phyloP scores from a whole-genome alignment of 2,888 invertebrate species.

The Entomobrya multifasciata region DNA sequence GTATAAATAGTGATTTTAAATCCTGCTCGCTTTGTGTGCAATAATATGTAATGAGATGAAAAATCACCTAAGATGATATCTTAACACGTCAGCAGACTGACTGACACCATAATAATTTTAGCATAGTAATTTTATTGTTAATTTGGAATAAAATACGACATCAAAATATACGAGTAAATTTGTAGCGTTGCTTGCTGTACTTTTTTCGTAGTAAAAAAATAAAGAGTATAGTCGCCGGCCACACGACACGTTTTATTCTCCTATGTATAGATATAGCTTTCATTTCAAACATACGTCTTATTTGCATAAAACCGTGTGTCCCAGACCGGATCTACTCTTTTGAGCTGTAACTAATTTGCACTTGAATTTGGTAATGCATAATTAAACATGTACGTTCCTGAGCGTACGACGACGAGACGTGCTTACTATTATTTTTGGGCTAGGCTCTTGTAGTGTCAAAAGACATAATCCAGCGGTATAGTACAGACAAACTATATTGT shows the following conservation, averaged over 20 bases:
- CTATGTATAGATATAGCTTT: neutral
- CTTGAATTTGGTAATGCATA: conserved; percentile 70
- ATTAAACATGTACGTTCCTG: conserved; percentile 53
- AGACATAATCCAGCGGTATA: no score
- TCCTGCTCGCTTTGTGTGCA: conserved; percentile 7
- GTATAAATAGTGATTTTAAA: neutral
- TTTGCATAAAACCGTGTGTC: conserved; percentile 64
- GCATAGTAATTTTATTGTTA: conserved; percentile 34
- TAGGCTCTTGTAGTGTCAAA: no score
- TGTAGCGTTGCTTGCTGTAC: neutral
- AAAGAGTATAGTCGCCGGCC: no score
- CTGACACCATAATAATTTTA: conserved; percentile 50
- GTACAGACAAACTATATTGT: neutral
- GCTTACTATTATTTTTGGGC: conserved; percentile 25
- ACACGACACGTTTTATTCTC: neutral
- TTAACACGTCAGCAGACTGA: conserved; percentile 46
- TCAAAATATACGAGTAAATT: neutral
- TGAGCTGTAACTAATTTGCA: conserved; percentile 63
- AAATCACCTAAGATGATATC: neutral
- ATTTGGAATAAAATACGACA: conserved; percentile 11
- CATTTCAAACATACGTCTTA: neutral
- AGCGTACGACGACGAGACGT: neutral
- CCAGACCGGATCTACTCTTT: conserved; percentile 64
- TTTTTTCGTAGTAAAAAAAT: neutral
- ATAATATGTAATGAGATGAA: neutral